Conservation (phyloP, 2,888 invertebrate species). For the Heliconius cydno region DNA sequence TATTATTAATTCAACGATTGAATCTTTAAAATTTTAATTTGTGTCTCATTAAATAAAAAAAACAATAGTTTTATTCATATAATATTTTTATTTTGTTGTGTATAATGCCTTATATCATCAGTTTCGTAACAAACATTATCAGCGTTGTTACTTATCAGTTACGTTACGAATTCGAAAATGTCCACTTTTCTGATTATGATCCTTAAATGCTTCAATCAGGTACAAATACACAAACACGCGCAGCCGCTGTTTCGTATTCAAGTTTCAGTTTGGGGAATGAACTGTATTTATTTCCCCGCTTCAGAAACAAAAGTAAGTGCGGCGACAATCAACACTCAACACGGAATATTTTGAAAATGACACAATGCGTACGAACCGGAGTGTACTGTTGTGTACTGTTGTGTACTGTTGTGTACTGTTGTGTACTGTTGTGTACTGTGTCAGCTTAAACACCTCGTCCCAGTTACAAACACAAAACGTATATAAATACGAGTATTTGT, state of each 20-base stretch:
- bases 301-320: background rate
- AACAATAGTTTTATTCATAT: too few species aligned
- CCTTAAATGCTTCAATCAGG: background rate
- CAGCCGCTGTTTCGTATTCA: background rate
- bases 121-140: too few species aligned
- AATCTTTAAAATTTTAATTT: too few species aligned
- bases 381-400: background rate
- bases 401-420: background rate
- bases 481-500: conserved; percentile 35
- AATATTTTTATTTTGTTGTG: too few species aligned
- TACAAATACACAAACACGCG: background rate
- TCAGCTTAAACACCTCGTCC: conserved; percentile 8
- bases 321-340: background rate
- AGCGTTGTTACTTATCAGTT: too few species aligned
- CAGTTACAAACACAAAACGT: conserved; percentile 10
- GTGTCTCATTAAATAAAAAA: too few species aligned
- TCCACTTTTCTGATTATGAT: too few species aligned
- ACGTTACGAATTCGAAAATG: too few species aligned
- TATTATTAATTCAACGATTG: too few species aligned
- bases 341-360: background rate
- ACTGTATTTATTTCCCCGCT: background rate
- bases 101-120: too few species aligned
- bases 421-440: background rate
- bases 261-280: background rate
- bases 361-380: background rate